These are phyloP conservation scores for Neodiprion pinetum DNA, from an alignment of 1,140 invertebrate species.

Conservation along the genomic window DNA sequence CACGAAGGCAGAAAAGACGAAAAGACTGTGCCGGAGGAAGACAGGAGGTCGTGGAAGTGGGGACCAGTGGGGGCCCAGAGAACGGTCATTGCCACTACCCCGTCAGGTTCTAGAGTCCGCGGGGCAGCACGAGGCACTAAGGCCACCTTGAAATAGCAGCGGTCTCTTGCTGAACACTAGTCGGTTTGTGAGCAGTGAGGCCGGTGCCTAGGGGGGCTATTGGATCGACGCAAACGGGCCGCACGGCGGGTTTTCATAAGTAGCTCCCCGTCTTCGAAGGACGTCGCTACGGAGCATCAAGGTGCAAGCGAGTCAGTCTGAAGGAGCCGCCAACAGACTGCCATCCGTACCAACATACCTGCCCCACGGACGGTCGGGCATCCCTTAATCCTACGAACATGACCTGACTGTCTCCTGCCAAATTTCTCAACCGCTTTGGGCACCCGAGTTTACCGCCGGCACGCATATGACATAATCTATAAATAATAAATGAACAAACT, in stretches of 20 bases:
- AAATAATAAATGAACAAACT: no score
- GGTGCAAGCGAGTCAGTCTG: constrained; percentile 1
- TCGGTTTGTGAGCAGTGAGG: not conserved
- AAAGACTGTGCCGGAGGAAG: constrained; percentile 17
- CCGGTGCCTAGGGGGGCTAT: constrained; percentile 6
- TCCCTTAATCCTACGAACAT: not conserved
- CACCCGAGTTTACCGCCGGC: no score
- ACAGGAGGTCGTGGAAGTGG: constrained; percentile 29
- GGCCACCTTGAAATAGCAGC: not conserved
- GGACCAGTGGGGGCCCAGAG: constrained; percentile 34
- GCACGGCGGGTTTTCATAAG: not conserved
- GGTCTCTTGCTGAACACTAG: not conserved
- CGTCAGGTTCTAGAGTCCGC: constrained; percentile 35
- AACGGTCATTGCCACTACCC: constrained; percentile 64
- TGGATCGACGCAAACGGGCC: not conserved
- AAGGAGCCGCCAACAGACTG: not conserved
- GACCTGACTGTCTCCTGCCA: not conserved
- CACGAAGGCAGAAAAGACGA: constrained; percentile 14
- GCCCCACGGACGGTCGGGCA: not conserved
- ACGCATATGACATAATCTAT: no score
- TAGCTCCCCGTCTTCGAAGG: constrained; percentile 4
- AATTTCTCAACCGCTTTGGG: not conserved
- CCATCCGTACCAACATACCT: not conserved
- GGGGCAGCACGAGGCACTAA: not conserved
- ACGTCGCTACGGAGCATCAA: constrained; percentile 1